Conservation (phyloP, 2,797 vertebrate species). For the Podarcis lilfordi region DNA sequence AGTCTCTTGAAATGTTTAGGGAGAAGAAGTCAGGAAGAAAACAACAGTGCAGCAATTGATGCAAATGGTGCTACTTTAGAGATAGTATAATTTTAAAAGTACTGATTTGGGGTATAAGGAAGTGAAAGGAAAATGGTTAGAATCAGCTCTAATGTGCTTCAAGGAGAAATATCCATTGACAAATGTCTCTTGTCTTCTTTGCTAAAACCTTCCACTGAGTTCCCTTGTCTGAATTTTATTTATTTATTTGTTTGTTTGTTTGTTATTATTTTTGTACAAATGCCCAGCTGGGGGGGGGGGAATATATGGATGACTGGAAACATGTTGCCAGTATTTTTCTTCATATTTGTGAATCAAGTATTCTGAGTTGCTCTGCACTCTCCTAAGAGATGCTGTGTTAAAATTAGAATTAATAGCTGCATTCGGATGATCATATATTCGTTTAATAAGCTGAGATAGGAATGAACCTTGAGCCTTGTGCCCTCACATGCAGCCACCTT, state of each 20-base stretch:
- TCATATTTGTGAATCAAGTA: background rate
- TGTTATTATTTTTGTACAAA: background rate
- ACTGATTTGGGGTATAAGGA: background rate
- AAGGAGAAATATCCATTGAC: constrained; percentile 7
- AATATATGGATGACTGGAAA: constrained; percentile 12
- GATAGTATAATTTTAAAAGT: background rate
- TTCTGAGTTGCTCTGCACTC: background rate
- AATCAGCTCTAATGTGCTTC: constrained; percentile 35
- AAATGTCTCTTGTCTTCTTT: constrained; percentile 27
- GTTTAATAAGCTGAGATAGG: background rate
- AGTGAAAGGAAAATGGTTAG: constrained; percentile 2
- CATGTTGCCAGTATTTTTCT: background rate
- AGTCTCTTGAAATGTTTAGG: background rate
- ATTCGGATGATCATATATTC: background rate
- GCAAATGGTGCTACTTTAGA: background rate
- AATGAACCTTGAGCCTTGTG: background rate
- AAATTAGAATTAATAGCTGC: constrained; percentile 41
- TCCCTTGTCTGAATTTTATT: background rate
- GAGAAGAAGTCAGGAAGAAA: fast-evolving
- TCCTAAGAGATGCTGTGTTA: background rate
- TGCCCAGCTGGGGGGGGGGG: background rate
- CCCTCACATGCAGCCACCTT: background rate
- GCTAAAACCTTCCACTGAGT: background rate
- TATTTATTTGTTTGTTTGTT: too few species aligned
- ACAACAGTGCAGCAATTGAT: constrained; percentile 12